phyloP scores from a whole-genome alignment of 2,113 vertebrate genomes.

The Elachura formosa region DNA sequence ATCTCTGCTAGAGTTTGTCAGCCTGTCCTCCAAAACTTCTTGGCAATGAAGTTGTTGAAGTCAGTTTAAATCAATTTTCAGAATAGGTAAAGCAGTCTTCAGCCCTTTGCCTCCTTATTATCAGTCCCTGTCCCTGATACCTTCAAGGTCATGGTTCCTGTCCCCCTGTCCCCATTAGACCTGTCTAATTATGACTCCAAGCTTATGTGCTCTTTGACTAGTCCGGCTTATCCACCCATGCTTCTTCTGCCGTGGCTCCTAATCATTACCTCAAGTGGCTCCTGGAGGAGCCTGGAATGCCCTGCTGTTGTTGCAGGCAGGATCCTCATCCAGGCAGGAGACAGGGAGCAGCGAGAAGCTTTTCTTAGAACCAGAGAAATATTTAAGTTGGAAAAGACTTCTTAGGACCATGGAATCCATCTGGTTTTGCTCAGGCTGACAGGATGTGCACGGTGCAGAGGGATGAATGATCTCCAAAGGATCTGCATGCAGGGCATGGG shows the following conservation, averaged over 20 bases:
- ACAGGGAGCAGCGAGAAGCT: background rate
- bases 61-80: background rate
- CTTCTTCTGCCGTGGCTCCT: background rate
- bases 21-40: background rate
- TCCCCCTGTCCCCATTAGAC: background rate
- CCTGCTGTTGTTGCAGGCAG: background rate
- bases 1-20: background rate
- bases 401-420: background rate
- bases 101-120: background rate
- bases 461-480: background rate
- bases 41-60: background rate
- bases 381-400: background rate
- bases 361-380: background rate
- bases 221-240: background rate
- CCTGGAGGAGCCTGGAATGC: background rate
- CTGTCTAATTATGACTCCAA: background rate
- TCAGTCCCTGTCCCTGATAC: background rate
- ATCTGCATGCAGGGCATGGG: fast-evolving
- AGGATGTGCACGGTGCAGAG: fast-evolving
- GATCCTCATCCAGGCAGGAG: background rate
- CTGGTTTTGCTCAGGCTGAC: background rate
- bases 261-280: background rate
- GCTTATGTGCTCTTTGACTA: background rate
- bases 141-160: background rate
- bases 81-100: background rate